Conservation (phyloP, 1,140 invertebrate genomes). For the Elysia chlorotica region DNA sequence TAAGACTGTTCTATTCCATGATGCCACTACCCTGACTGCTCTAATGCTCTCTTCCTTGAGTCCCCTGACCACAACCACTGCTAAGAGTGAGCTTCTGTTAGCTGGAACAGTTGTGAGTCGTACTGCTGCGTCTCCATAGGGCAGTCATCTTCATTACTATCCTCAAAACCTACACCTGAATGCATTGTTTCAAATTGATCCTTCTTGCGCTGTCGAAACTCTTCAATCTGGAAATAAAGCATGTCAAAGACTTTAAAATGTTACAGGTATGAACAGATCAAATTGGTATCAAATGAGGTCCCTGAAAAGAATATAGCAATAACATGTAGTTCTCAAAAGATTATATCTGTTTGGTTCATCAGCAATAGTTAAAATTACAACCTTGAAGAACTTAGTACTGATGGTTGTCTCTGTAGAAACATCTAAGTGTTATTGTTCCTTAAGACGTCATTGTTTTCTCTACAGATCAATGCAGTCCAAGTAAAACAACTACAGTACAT, state of each 20-base stretch:
- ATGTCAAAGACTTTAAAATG: neutral
- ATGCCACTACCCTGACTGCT: too few species aligned
- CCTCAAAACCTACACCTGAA: too few species aligned
- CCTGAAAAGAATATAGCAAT: neutral
- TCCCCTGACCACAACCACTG: conserved; percentile 21
- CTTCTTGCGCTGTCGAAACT: conserved; percentile 17
- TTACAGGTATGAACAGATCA: neutral
- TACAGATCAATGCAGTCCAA: too few species aligned
- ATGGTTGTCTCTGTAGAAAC: too few species aligned
- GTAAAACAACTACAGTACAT: too few species aligned
- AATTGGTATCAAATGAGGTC: neutral
- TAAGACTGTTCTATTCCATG: too few species aligned
- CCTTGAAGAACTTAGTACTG: too few species aligned
- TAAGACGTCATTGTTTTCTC: too few species aligned
- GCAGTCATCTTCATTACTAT: conserved; percentile 25
- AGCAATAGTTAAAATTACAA: neutral
- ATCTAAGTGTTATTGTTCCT: too few species aligned
- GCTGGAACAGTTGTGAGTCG: conserved; percentile 46
- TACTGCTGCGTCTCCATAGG: too few species aligned
- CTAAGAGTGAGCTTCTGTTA: conserved; percentile 44
- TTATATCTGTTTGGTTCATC: neutral
- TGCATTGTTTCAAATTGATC: conserved; percentile 22
- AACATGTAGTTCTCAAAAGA: neutral
- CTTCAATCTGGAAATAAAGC: conserved; percentile 10
- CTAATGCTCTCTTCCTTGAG: too few species aligned